A percentile compares a stretch with the other conserved stretches of the same genome.
phyloP scores from a whole-genome alignment of 2,113 vertebrate genomes.

The Hippopotamus amphibius region DNA sequence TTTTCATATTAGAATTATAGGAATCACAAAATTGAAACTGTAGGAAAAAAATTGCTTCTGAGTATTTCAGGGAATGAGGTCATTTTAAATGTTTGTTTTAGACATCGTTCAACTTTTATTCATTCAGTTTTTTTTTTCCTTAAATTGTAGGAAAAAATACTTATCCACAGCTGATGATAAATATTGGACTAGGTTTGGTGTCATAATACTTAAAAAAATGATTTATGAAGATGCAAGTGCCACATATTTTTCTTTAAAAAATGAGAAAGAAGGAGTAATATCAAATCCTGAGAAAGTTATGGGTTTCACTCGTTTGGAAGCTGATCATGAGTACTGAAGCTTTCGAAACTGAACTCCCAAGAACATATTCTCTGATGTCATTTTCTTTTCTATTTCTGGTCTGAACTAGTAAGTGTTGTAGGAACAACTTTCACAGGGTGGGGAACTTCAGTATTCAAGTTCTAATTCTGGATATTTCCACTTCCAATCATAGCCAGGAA shows the following conservation, averaged over 20 bases:
- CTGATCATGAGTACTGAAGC: neutral
- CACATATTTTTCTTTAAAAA: neutral
- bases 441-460: constrained; percentile 54
- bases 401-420: constrained; percentile 48
- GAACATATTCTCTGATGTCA: constrained; percentile 51
- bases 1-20: neutral
- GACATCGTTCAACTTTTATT: neutral
- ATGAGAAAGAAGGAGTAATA: neutral
- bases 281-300: neutral
- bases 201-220: neutral
- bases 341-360: constrained; percentile 45
- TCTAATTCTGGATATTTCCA: constrained; percentile 81
- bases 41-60: neutral
- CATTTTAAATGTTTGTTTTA: neutral
- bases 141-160: neutral
- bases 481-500: constrained; percentile 65
- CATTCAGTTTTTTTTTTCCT: neutral
- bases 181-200: neutral
- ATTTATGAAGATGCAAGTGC: neutral
- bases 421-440: constrained; percentile 60
- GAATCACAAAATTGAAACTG: constrained; percentile 13
- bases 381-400: constrained; percentile 66
- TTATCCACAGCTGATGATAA: neutral
- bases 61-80: neutral
- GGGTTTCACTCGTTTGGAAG: constrained; percentile 39